Base-by-base conservation (phyloP, 2,113 vertebrate species). In the Poecile atricapillus region DNA sequence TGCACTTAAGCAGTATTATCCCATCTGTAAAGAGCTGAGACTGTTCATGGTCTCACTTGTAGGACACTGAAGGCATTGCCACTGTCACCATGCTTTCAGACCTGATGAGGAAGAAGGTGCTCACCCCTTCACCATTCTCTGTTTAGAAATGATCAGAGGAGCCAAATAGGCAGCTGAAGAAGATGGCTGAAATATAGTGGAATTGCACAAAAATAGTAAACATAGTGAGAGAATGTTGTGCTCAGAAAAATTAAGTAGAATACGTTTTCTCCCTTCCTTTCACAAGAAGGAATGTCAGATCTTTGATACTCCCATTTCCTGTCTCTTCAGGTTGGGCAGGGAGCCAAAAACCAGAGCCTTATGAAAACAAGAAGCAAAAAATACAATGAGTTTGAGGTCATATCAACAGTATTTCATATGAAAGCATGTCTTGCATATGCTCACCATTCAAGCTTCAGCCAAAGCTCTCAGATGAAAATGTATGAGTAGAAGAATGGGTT, bases 281-380 rank as follows among this genome's bases (percentile, higher is more conserved):
- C 83, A 91, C 73, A 92, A 94, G 84, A 85, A 89, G 14, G 75
- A 94, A 95, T 95, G 79, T 74, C 59, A 94, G 27, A 76, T 73
- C 84, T 95, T 95, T 95, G 91, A 94, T 91, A 96, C 91, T 90
- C 93, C 93, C 75, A 83, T 88, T 95, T 97, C 94, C 94, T 93
- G 74, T 22, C 47, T 69, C 33, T 79, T 75, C 83, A 56, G 3
- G 39, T 49, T 74, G n/a, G 91, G 90, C 75, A 92, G 73, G 17
- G 25, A 85, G 88, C 87, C 90, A 95, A 83, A 84, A 50, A 28
- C 0, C 14, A 46, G 11, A 63, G 22, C 46, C 53, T 67, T 63
- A 44, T 22, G 27, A 80, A 94, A 95, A 90, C 52, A 94, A 95
- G 49, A 87, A 87, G 33, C 67, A 95, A 89, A 94, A 94, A 93